Percentiles rank a stretch among this genome's conserved stretches.
These are phyloP conservation scores for Agrenia bidenticulata DNA, from an alignment of 2,888 invertebrate species.

Conservation along the genomic window DNA sequence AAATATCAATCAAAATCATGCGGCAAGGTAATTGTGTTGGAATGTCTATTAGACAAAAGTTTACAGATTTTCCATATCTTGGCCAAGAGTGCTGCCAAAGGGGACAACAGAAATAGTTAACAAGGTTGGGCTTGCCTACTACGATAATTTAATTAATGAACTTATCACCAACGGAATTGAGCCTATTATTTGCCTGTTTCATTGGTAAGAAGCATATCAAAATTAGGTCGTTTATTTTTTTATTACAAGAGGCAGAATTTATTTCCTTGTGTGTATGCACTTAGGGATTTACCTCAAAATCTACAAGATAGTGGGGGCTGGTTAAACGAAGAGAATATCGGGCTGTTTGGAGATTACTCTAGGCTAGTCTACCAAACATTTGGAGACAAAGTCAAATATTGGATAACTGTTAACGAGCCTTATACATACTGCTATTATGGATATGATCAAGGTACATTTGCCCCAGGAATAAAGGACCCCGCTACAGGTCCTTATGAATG, in stretches of 20 bases:
- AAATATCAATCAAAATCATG: not conserved
- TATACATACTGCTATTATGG: constrained; percentile 17
- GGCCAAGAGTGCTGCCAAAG: constrained; percentile 58
- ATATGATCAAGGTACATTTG: constrained; percentile 44
- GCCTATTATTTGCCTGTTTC: constrained; percentile 19
- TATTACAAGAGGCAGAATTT: too few relatives aligned
- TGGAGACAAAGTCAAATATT: constrained; percentile 58
- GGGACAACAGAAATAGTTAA: constrained; percentile 50
- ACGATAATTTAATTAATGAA: constrained; percentile 36
- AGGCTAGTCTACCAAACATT: constrained; percentile 58
- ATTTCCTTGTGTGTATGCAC: too few relatives aligned
- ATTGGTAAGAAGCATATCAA: not conserved
- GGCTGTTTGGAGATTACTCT: constrained; percentile 61
- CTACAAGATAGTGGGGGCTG: constrained; percentile 54
- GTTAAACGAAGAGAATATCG: constrained; percentile 57
- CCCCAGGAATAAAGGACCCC: constrained; percentile 61
- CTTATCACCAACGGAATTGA: constrained; percentile 28
- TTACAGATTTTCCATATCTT: constrained; percentile 58
- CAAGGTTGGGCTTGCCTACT: constrained; percentile 31
- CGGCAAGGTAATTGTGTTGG: not conserved
- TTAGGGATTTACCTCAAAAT: constrained; percentile 62
- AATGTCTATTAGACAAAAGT: constrained; percentile 25
- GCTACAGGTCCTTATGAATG: constrained; percentile 64
- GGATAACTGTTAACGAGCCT: constrained; percentile 13
- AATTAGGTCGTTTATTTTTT: constrained; percentile 55